phyloP scores from a whole-genome alignment of 1,140 invertebrate genomes.

The silkworm (Bombyx mori) region DNA sequence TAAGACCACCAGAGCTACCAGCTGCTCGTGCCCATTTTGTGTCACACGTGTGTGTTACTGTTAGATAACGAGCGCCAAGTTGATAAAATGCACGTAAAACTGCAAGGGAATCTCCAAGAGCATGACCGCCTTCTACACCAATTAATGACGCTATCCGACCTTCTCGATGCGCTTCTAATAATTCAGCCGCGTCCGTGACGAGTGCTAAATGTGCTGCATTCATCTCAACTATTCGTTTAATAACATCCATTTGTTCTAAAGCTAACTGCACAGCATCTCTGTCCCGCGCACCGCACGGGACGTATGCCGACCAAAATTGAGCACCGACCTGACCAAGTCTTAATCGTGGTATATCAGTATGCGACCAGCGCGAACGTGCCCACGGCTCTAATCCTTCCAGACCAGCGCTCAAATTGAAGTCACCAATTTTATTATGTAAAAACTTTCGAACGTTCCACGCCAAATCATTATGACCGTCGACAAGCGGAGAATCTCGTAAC shows the following conservation, averaged over 20 bases:
- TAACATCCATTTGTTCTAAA: constrained; percentile 91
- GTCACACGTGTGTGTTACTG: constrained; percentile 85
- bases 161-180: constrained; percentile 81
- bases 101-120: constrained; percentile 86
- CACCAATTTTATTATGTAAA: constrained; percentile 85
- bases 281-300: constrained; percentile 85
- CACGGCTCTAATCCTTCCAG: constrained; percentile 83
- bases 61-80: constrained; percentile 85
- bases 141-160: constrained; percentile 87
- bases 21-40: constrained; percentile 80
- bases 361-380: constrained; percentile 85
- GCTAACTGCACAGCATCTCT: constrained; percentile 89
- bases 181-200: constrained; percentile 80
- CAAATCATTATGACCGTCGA: constrained; percentile 89
- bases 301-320: constrained; percentile 88
- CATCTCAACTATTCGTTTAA: constrained; percentile 86
- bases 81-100: constrained; percentile 88
- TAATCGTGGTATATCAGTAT: constrained; percentile 90
- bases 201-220: constrained; percentile 80
- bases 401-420: constrained; percentile 84
- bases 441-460: constrained; percentile 88
- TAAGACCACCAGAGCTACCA: constrained; percentile 71
- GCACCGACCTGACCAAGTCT: constrained; percentile 85
- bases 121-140: constrained; percentile 89
- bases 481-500: constrained; percentile 74